phyloP scores from a whole-genome alignment of 2,113 vertebrate species.

The Vidua chalybeata region DNA sequence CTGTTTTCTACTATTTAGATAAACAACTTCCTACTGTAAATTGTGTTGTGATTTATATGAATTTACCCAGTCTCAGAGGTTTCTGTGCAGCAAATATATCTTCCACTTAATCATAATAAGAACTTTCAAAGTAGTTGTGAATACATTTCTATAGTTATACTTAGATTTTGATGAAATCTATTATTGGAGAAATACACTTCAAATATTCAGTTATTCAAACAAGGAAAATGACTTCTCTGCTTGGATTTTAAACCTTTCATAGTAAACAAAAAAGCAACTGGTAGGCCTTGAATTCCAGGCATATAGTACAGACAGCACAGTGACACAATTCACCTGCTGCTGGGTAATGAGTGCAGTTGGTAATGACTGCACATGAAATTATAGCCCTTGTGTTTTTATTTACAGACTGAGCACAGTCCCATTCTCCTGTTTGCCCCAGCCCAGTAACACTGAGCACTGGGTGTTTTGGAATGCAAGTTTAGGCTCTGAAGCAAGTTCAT shows the following conservation, averaged over 20 bases:
- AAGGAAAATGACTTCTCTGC: neutral
- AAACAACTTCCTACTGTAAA: constrained; percentile 62
- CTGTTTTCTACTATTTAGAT: constrained; percentile 57
- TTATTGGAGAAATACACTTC: neutral
- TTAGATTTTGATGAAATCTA: constrained; percentile 33
- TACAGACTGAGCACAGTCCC: neutral
- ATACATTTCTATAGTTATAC: constrained; percentile 15
- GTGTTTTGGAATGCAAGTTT: neutral
- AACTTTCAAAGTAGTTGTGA: constrained; percentile 30
- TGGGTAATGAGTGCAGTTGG: neutral
- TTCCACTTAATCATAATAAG: constrained; percentile 61
- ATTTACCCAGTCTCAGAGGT: constrained; percentile 27
- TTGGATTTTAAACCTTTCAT: neutral
- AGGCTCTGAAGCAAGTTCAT: neutral
- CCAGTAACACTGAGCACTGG: accelerated
- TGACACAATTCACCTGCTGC: neutral
- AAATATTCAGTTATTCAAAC: neutral
- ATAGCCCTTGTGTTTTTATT: neutral
- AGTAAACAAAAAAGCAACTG: neutral
- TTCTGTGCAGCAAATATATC: constrained; percentile 14
- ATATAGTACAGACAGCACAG: neutral
- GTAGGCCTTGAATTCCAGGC: neutral
- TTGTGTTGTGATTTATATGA: constrained; percentile 66
- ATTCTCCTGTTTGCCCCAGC: neutral
- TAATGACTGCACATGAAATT: neutral